Evolutionary conservation across 2,797 vertebrate species (phyloP).

Genomic region (Acrossocheilus fasciatus): DNA sequence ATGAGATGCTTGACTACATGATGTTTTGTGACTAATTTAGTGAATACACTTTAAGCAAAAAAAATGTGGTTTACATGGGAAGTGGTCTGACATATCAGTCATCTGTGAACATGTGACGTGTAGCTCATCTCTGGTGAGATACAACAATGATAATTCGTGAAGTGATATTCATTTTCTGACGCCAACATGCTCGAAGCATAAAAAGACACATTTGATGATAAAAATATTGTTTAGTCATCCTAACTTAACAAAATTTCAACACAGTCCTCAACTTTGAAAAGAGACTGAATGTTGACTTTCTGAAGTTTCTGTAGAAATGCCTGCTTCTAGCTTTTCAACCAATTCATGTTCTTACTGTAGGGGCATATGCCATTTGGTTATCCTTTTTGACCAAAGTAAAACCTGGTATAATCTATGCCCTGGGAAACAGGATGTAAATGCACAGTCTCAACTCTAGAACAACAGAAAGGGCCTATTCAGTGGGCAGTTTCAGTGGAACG

Average conservation of each 20-base stretch:
- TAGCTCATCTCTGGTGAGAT: slow-evolving; percentile 36
- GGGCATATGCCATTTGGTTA: not conserved
- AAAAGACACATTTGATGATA: not conserved
- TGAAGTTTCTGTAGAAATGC: not conserved
- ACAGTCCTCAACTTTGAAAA: not conserved
- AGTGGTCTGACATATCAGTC: slow-evolving; percentile 46
- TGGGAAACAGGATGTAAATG: slow-evolving; percentile 36
- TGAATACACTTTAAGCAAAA: slow-evolving; percentile 14
- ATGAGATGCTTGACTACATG: slow-evolving; percentile 19
- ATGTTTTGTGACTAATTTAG: slow-evolving; percentile 43
- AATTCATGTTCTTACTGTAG: not conserved
- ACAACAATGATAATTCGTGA: not conserved
- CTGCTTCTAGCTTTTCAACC: not conserved
- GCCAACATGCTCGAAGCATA: not conserved
- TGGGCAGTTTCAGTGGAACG: slow-evolving; percentile 40
- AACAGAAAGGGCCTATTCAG: slow-evolving; percentile 36
- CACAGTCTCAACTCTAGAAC: slow-evolving; percentile 26
- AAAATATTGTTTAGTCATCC: not conserved
- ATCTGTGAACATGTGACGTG: slow-evolving; percentile 43
- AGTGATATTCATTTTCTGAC: not conserved
- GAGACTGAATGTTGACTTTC: not conserved
- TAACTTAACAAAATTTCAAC: not conserved
- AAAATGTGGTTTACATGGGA: slow-evolving; percentile 48
- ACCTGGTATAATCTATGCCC: slow-evolving; percentile 62
- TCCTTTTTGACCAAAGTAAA: slow-evolving; percentile 70